phyloP scores from a whole-genome alignment of 2,888 invertebrate genomes.

The Corbicula japonica region DNA sequence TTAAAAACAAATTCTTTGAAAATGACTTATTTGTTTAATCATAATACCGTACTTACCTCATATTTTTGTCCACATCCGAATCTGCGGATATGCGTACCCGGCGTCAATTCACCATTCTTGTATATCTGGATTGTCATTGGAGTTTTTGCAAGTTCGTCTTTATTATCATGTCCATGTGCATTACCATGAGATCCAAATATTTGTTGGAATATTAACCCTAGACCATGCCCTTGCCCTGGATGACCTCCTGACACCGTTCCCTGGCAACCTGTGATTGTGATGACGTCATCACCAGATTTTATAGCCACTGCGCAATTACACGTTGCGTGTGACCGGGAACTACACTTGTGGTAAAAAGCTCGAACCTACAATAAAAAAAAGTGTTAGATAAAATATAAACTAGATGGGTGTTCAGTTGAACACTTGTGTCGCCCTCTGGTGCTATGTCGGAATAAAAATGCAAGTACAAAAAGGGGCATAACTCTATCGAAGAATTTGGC shows the following conservation, averaged over 20 bases:
- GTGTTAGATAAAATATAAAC: too few species aligned
- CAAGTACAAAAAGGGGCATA: too few species aligned
- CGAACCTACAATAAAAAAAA: slow-evolving; percentile 62
- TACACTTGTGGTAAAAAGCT: slow-evolving; percentile 68
- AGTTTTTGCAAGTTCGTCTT: slow-evolving; percentile 42
- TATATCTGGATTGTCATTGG: slow-evolving; percentile 75
- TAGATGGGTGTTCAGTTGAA: too few species aligned
- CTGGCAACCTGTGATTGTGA: slow-evolving; percentile 74
- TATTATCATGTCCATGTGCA: slow-evolving; percentile 45
- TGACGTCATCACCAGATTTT: slow-evolving; percentile 79
- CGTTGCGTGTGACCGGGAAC: slow-evolving; percentile 59
- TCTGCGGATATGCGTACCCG: slow-evolving; percentile 71
- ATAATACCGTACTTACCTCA: slow-evolving; percentile 61
- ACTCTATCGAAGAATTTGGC: too few species aligned
- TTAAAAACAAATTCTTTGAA: not conserved
- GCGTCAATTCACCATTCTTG: slow-evolving; percentile 76
- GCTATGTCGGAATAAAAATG: too few species aligned
- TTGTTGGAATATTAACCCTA: slow-evolving; percentile 60
- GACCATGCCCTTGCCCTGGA: slow-evolving; percentile 61
- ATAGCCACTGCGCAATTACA: slow-evolving; percentile 77
- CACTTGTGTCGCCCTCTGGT: too few species aligned
- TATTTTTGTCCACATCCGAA: slow-evolving; percentile 79
- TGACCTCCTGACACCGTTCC: slow-evolving; percentile 36
- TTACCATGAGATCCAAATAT: slow-evolving; percentile 57
- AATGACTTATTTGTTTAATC: too few species aligned